These are phyloP conservation scores for Drosophila ustulata DNA, from an alignment of 2,888 invertebrate species.

Conservation along the genomic window DNA sequence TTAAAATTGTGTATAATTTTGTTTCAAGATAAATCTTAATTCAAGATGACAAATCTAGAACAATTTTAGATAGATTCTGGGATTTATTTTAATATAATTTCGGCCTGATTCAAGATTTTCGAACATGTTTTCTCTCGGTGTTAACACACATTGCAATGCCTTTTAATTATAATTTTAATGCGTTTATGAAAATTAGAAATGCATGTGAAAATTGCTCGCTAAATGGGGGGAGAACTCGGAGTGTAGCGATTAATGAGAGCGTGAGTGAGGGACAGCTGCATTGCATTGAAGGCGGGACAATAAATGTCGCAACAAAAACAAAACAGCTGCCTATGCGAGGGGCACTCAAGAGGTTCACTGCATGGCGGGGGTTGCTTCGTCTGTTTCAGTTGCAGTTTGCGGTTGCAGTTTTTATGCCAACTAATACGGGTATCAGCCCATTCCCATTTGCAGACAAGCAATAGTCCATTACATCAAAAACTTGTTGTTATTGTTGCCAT, in stretches of 20 bases:
- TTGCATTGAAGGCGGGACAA: slow-evolving; percentile 23
- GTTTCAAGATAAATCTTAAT: too few relatives aligned
- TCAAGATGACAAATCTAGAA: too few relatives aligned
- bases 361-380: slow-evolving; percentile 37
- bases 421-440: slow-evolving; percentile 11
- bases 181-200: slow-evolving; percentile 81
- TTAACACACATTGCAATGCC: slow-evolving; percentile 37
- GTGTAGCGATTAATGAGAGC: slow-evolving; percentile 2
- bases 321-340: slow-evolving; percentile 47
- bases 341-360: slow-evolving; percentile 19
- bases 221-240: slow-evolving; percentile 40
- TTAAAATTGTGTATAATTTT: too few relatives aligned
- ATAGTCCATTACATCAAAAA: slow-evolving; percentile 62
- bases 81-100: too few relatives aligned
- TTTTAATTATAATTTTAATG: slow-evolving; percentile 82
- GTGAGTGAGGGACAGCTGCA: slow-evolving; percentile 59
- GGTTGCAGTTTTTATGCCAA: neutral
- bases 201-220: slow-evolving; percentile 70
- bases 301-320: slow-evolving; percentile 1
- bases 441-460: slow-evolving; percentile 35
- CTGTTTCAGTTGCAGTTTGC: slow-evolving; percentile 19
- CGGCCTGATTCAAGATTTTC: too few relatives aligned
- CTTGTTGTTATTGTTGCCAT: slow-evolving; percentile 38
- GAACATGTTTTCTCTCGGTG: too few relatives aligned
- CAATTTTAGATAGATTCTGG: too few relatives aligned